These are phyloP conservation scores for Chesias legatella DNA, from an alignment of 2,888 invertebrate genomes.

Conservation along the genomic window DNA sequence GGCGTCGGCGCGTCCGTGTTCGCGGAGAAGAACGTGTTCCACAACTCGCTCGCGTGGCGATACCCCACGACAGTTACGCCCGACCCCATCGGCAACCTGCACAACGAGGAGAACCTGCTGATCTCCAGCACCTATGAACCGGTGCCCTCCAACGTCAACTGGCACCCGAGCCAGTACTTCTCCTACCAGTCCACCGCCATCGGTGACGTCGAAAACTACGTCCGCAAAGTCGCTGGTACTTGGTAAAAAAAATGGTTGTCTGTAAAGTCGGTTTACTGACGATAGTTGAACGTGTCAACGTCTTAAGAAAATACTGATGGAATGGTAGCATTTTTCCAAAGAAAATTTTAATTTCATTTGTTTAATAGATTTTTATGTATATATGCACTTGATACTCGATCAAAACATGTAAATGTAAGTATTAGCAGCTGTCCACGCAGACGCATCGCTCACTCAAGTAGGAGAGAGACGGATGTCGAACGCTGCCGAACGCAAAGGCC, in stretches of 20 bases:
- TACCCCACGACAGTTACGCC: constrained; percentile 14
- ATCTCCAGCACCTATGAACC: constrained; percentile 7
- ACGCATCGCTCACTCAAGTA: too few species aligned
- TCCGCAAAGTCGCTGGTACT: constrained; percentile 12
- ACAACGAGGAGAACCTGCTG: constrained; percentile 5
- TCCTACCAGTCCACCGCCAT: constrained; percentile 4
- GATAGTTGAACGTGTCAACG: too few species aligned
- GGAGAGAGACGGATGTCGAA: too few species aligned
- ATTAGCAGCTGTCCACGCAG: too few species aligned
- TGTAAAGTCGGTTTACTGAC: too few species aligned
- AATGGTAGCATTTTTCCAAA: too few species aligned
- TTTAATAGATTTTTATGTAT: too few species aligned
- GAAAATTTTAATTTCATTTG: too few species aligned
- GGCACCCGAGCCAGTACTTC: constrained; percentile 16
- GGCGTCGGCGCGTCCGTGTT: constrained; percentile 18
- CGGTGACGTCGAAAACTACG: constrained; percentile 12
- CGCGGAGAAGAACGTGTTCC: constrained; percentile 23
- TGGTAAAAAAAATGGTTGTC: constrained; percentile 7
- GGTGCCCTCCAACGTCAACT: constrained; percentile 11
- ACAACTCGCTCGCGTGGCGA: constrained; percentile 16
- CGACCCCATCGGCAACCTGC: constrained; percentile 14
- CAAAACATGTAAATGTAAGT: too few species aligned
- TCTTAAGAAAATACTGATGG: too few species aligned
- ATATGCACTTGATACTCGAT: too few species aligned
- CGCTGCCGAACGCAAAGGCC: too few species aligned